Conservation (phyloP, 2,888 invertebrate genomes). For the Zaprionus lineosus region DNA sequence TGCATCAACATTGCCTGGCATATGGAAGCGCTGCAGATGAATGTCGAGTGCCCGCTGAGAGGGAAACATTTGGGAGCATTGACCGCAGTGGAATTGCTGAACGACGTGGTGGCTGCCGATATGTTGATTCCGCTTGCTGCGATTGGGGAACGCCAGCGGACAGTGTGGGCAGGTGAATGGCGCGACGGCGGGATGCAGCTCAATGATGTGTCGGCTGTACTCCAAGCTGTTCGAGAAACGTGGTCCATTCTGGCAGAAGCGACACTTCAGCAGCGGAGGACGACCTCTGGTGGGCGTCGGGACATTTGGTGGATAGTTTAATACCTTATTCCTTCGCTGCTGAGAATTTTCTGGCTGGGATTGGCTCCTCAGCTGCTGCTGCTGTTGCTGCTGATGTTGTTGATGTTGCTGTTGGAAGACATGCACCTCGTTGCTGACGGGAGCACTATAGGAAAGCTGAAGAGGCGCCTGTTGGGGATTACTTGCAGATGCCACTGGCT, state of each 20-base stretch:
- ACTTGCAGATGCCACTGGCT: conserved; percentile 67
- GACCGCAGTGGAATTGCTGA: conserved; percentile 77
- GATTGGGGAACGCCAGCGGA: conserved; percentile 66
- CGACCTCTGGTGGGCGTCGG: conserved; percentile 30
- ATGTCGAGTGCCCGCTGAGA: conserved; percentile 76
- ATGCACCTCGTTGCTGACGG: conserved; percentile 40
- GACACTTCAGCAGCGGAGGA: conserved; percentile 68
- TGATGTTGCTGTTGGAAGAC: conserved; percentile 34
- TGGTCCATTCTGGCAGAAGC: conserved; percentile 79
- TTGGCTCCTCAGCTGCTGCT: conserved; percentile 6
- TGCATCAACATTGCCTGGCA: conserved; percentile 26
- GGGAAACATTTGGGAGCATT: conserved; percentile 75
- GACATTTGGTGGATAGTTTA: conserved; percentile 30
- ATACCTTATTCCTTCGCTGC: conserved; percentile 54
- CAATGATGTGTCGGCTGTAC: conserved; percentile 79
- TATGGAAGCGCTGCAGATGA: conserved; percentile 77
- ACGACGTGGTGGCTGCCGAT: conserved; percentile 69
- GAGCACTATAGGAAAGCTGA: conserved; percentile 42
- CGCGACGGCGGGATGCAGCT: conserved; percentile 73
- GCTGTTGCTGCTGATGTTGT: conserved; percentile 34
- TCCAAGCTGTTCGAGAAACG: conserved; percentile 77
- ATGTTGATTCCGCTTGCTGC: conserved; percentile 75
- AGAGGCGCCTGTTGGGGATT: conserved; percentile 68
- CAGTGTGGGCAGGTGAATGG: conserved; percentile 79
- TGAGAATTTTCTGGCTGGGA: neutral